phyloP scores from a whole-genome alignment of 2,888 invertebrate genomes.

The Bugula neritina region DNA sequence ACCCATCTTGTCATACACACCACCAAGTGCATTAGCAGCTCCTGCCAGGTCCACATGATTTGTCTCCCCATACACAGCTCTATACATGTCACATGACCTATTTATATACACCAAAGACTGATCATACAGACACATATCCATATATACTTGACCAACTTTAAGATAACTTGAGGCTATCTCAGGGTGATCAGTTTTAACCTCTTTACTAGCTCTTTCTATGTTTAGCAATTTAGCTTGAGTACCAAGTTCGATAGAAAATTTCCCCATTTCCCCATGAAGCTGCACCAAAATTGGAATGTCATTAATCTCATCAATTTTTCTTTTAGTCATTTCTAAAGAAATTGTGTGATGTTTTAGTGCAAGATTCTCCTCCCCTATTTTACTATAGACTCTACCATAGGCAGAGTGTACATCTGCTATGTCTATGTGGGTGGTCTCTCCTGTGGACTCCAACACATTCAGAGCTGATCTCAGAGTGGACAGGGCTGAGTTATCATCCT shows the following conservation, averaged over 20 bases:
- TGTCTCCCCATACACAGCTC: not conserved
- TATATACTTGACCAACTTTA: not conserved
- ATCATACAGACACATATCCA: not conserved
- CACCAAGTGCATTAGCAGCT: not conserved
- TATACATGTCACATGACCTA: not conserved
- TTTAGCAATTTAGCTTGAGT: not conserved
- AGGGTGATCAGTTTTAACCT: not conserved
- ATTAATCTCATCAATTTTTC: not conserved
- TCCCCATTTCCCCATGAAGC: not conserved
- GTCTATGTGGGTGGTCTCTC: not conserved
- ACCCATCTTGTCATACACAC: not conserved
- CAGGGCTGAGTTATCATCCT: too few relatives aligned
- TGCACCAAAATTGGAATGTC: not conserved
- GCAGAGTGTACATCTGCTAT: not conserved
- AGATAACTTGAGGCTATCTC: not conserved
- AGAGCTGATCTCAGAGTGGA: not conserved
- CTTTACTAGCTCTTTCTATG: not conserved
- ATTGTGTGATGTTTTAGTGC: not conserved
- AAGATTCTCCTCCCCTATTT: not conserved
- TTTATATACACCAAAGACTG: not conserved
- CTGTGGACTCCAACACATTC: not conserved
- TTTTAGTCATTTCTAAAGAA: not conserved
- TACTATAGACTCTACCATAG: not conserved
- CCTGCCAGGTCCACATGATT: not conserved
- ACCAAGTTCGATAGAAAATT: not conserved